A percentile compares a stretch with the other conserved stretches of the same genome.
Conservation (phyloP, 2,113 vertebrate species). For the Zeus faber region DNA sequence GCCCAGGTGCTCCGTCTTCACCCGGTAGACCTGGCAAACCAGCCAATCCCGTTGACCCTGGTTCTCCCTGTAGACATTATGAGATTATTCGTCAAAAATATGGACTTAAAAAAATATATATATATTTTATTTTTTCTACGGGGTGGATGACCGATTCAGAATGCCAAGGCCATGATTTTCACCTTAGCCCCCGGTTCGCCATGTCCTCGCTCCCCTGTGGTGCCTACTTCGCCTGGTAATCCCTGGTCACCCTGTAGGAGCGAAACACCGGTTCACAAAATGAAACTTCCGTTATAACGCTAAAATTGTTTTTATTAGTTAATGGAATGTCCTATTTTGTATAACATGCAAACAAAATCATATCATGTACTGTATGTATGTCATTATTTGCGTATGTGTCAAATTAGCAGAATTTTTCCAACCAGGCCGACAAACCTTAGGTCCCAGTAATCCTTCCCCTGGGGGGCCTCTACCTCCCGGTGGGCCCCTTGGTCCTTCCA, state of each 20-base stretch:
- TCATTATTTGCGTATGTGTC: too few species aligned
- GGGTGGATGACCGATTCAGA: background rate
- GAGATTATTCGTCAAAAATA: background rate
- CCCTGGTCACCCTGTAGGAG: constrained; percentile 77
- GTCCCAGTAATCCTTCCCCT: constrained; percentile 81
- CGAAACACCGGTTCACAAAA: too few species aligned
- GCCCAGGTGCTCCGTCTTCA: constrained; percentile 83
- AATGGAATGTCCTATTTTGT: too few species aligned
- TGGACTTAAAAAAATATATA: too few species aligned
- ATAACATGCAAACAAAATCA: too few species aligned
- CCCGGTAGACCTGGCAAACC: constrained; percentile 83
- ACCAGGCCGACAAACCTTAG: constrained; percentile 74
- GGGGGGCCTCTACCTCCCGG: constrained; percentile 73
- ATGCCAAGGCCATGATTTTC: constrained; percentile 3
- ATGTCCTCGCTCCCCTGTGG: constrained; percentile 76
- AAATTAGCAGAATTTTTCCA: too few species aligned
- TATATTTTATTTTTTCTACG: too few species aligned
- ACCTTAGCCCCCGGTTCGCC: constrained; percentile 81
- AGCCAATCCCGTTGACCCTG: constrained; percentile 74
- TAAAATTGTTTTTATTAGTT: too few species aligned
- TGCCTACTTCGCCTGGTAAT: constrained; percentile 79
- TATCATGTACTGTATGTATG: too few species aligned
- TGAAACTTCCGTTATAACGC: too few species aligned
- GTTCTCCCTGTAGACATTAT: constrained; percentile 79
- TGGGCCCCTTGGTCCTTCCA: constrained; percentile 81